Base-by-base conservation (phyloP, 1,140 invertebrate genomes). In the Meloidogyne exigua region DNA sequence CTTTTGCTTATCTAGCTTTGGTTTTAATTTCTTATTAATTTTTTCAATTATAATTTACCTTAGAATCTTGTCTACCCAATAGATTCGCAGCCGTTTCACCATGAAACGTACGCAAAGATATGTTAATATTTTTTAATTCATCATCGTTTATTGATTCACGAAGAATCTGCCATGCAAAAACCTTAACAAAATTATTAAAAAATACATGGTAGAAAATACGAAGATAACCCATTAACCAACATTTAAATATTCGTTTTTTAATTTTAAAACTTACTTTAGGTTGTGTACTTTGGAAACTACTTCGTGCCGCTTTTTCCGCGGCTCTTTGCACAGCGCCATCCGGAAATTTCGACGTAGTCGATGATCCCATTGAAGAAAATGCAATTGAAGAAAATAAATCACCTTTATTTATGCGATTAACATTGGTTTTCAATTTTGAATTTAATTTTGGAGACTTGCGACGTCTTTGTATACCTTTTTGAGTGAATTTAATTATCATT, bases 121-220 rank as follows among this genome's bases (percentile, higher is more conserved):
- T 87, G 71, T 87, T 85, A 57, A 87, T 87, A 64, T 85, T 87
- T 62, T 81, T 79, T n/a, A 87, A 72, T 57, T 87, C 85, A 39
- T 87, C 84, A 69, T 87, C 85, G 12, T 85, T 85, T 28, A 87
- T 85, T 18, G 84, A 87, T 69, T 87, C 85, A 32, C 85, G 83
- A 23, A 87, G 81, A 42, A 87, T 87, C 73, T 87, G 86, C 85
- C 86, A 87, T 12, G 86, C 85, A 69, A 87, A 87, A 3, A 87
- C 86, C 85, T 87, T 67, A 68, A 87, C 7, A 32, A 32, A 3
- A 3, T 32, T 3, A 32, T 3, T 3, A 32, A 3, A 32, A 32
- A 32, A 32, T 32, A 32, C 18, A 18, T 42, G 32, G 23, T 36
- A 39, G 11, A 28, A 66, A 76, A 42, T 13, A 39, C 10, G 23